phyloP scores from a whole-genome alignment of 1,140 invertebrate species.

The Drosophila chauvacae region DNA sequence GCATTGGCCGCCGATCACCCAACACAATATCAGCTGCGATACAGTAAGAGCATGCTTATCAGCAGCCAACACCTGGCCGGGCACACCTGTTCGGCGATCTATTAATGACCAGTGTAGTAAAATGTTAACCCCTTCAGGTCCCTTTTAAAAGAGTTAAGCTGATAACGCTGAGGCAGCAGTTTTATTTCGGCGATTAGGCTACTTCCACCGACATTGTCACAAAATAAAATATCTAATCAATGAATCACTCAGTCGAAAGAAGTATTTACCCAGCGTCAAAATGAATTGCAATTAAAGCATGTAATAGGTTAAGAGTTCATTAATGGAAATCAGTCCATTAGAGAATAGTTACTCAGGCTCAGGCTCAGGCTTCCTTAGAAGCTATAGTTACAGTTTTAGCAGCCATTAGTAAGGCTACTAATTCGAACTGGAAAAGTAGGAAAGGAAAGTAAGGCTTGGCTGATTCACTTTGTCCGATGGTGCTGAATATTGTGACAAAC shows the following conservation, averaged over 20 bases:
- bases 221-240: conserved; percentile 15
- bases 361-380: no score
- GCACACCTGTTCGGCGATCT: conserved; percentile 64
- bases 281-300: background rate
- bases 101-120: conserved; percentile 49
- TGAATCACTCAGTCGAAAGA: conserved; percentile 12
- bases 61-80: conserved; percentile 60
- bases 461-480: no score
- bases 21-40: conserved; percentile 31
- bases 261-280: background rate
- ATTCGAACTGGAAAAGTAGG: no score
- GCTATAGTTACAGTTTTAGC: no score
- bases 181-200: background rate
- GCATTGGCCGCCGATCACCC: conserved; percentile 13
- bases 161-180: conserved; percentile 30
- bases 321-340: background rate
- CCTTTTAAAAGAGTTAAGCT: conserved; percentile 7
- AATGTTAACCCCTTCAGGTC: conserved; percentile 53
- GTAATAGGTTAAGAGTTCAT: background rate
- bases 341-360: no score
- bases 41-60: conserved; percentile 53
- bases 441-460: no score
- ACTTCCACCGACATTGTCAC: background rate
- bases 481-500: no score
- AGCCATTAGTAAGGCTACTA: no score